Base-by-base conservation (phyloP, 1,140 invertebrate genomes). In the Drosophila grimshawi region DNA sequence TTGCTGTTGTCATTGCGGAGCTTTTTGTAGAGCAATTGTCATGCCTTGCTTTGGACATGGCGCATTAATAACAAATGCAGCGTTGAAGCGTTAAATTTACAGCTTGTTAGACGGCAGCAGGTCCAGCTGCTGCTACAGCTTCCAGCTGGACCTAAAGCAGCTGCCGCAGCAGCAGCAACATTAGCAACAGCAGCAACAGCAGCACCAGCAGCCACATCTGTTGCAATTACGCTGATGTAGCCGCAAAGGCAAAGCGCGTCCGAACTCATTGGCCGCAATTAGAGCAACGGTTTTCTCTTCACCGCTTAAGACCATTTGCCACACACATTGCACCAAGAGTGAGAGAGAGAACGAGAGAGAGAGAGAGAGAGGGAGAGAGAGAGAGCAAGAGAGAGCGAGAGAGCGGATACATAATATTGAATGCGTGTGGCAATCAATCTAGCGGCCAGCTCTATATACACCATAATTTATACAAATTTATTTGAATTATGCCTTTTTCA, bases 21-120 rank as follows among this genome's bases (percentile, higher is more conserved):
- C 65, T 89, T 39, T 39, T 86, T 83, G 76, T 88, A 61, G 85
- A 89, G 85, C 85, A 89, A 89, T 89, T 89, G 65, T 74, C 73
- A 88, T 76, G 85, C 74, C n/a, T 43, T 43, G 69, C 71, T 29
- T 76, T 66, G 29, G 30, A 41, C 61, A 78, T 69, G 67, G 61
- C 48, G 60, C 75, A 81, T 82, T 81, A 76, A 57, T 60, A 71
- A 41, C 81, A 64, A 85, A 85, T 83, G 69, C 81, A 79, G 77
- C 83, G 80, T 81, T 88, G 85, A 88, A 89, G 83, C 83, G 83
- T 88, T 89, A 89, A 88, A 88, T 89, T 89, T 86, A 89, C 85
- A 89, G 83, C 83, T 88, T 81, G 83, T 88, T 88, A 88, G 83
- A 79, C 73, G 74, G 71, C 83, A 80, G 80, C 80, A 78, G 70